Conservation (phyloP, 2,113 vertebrate genomes). For the Delphinapterus leucas region DNA sequence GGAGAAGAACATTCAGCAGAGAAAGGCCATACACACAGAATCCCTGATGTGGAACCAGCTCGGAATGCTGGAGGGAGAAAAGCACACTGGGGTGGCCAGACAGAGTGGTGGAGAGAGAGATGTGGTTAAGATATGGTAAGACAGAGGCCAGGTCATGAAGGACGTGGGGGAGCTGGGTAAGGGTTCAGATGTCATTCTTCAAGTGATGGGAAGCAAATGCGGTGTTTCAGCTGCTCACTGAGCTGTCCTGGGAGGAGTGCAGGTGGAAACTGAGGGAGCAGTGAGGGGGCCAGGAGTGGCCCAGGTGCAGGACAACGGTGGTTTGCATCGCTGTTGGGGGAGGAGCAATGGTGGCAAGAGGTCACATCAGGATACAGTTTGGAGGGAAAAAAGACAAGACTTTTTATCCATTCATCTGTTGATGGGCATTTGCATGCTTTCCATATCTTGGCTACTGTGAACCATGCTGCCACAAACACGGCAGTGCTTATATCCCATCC, state of each 20-base stretch:
- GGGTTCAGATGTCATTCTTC: neutral
- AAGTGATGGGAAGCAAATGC: neutral
- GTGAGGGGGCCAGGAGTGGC: too few species aligned
- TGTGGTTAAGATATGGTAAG: neutral
- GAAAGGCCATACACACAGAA: neutral
- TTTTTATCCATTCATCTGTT: neutral
- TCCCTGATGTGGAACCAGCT: neutral
- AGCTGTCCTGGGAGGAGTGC: neutral
- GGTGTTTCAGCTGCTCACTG: neutral
- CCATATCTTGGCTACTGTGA: neutral
- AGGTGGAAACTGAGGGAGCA: neutral
- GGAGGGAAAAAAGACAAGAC: neutral
- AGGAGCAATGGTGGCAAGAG: fast-evolving
- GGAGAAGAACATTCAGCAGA: neutral
- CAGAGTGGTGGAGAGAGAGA: neutral
- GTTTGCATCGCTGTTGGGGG: too few species aligned
- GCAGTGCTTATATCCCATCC: neutral
- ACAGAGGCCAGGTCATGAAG: neutral
- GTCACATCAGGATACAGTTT: too few species aligned
- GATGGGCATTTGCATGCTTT: neutral
- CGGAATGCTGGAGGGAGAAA: fast-evolving
- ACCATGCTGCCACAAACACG: neutral
- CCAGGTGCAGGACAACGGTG: fast-evolving
- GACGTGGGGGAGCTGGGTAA: too few species aligned
- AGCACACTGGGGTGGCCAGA: neutral